A percentile compares a stretch with the other conserved stretches of the same genome.
phyloP scores from a whole-genome alignment of 2,888 invertebrate genomes.

The Drosophila peninsularis region DNA sequence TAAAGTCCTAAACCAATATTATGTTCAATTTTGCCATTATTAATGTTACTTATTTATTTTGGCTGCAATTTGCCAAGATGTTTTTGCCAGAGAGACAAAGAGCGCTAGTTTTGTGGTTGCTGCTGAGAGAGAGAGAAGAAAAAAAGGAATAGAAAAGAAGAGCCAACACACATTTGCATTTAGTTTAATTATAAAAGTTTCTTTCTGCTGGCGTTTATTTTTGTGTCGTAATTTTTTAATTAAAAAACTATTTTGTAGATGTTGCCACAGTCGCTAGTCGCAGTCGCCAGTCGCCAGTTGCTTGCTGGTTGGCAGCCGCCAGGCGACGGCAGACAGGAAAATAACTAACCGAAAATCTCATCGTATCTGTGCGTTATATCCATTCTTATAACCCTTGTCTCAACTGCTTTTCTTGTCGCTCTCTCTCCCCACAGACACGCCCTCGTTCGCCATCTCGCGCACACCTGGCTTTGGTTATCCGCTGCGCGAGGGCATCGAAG shows the following conservation, averaged over 20 bases:
- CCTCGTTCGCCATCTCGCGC: constrained; percentile 95
- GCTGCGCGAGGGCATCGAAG: constrained; percentile 93
- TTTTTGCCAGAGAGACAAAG: constrained; percentile 19
- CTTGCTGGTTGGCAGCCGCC: constrained; percentile 6
- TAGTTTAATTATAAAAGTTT: constrained; percentile 80
- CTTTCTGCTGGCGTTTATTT: constrained; percentile 42
- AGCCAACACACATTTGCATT: constrained; percentile 72
- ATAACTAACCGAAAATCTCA: constrained; percentile 58
- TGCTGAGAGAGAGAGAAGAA: constrained; percentile 19
- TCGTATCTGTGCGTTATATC: constrained; percentile 40
- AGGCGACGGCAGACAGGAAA: constrained; percentile 27
- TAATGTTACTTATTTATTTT: constrained; percentile 13
- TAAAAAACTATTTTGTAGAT: constrained; percentile 77
- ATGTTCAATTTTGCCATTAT: not conserved
- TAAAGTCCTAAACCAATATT: not conserved
- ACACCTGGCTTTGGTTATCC: constrained; percentile 97
- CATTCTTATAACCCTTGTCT: constrained; percentile 45
- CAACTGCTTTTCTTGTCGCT: constrained; percentile 29
- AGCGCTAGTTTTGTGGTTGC: constrained; percentile 21
- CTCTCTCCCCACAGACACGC: constrained; percentile 89
- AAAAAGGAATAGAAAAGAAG: not conserved
- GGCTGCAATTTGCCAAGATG: constrained; percentile 16
- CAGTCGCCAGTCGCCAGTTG: constrained; percentile 21
- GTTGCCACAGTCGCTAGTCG: constrained; percentile 53
- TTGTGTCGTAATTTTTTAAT: constrained; percentile 70